phyloP scores from a whole-genome alignment of 2,888 invertebrate genomes.

The Timandra comae region DNA sequence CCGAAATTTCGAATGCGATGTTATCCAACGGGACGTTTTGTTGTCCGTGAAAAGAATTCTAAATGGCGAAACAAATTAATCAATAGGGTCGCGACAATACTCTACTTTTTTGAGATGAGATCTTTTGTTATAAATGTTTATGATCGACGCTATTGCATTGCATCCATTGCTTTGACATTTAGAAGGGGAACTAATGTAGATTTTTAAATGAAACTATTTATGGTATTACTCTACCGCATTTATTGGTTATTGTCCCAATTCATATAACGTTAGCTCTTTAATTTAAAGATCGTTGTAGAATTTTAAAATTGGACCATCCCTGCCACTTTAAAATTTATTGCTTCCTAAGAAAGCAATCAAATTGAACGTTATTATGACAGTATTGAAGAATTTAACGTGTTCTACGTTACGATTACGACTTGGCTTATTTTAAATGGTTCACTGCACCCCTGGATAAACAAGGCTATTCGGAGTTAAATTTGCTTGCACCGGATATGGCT shows the following conservation, averaged over 20 bases:
- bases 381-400: slow-evolving; percentile 72
- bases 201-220: slow-evolving; percentile 16
- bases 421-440: slow-evolving; percentile 66
- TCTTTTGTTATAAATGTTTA: slow-evolving; percentile 39
- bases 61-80: slow-evolving; percentile 69
- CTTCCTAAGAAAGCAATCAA: slow-evolving; percentile 72
- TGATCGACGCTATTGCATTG: slow-evolving; percentile 28
- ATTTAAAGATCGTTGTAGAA: no score
- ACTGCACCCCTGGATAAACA: slow-evolving; percentile 75
- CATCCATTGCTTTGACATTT: slow-evolving; percentile 25
- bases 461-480: slow-evolving; percentile 68
- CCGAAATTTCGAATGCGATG: slow-evolving; percentile 56
- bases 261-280: slow-evolving; percentile 50
- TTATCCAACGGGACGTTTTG: slow-evolving; percentile 55
- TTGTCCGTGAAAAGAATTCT: slow-evolving; percentile 58
- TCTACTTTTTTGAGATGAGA: slow-evolving; percentile 43
- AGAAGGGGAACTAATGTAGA: slow-evolving; percentile 31
- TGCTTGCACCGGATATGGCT: slow-evolving; percentile 71
- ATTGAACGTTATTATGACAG: slow-evolving; percentile 68
- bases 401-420: slow-evolving; percentile 58
- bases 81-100: slow-evolving; percentile 55
- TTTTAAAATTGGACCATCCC: no score
- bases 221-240: slow-evolving; percentile 26
- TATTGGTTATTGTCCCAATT: slow-evolving; percentile 46
- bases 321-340: slow-evolving; percentile 64